phyloP scores from a whole-genome alignment of 2,113 vertebrate species.

The Ancistrus triradiatus region DNA sequence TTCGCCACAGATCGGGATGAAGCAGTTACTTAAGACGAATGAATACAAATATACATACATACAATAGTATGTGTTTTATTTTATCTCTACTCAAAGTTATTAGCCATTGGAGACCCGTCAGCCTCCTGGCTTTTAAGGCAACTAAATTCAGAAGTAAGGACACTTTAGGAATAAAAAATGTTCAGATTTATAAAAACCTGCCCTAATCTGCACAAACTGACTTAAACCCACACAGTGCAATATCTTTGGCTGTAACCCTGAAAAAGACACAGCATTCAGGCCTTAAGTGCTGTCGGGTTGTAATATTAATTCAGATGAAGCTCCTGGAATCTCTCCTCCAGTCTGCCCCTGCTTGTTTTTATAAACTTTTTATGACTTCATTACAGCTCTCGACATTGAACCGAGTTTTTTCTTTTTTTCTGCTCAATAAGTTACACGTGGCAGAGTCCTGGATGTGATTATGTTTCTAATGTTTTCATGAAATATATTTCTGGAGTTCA shows the following conservation, averaged over 20 bases:
- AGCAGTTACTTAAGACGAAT: too few species aligned
- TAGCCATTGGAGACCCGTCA: too few species aligned
- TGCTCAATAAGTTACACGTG: constrained; percentile 54
- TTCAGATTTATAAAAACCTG: neutral
- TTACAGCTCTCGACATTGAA: constrained; percentile 48
- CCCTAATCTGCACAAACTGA: constrained; percentile 37
- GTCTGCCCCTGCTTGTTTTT: constrained; percentile 50
- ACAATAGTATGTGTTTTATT: too few species aligned
- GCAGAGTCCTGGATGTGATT: constrained; percentile 54
- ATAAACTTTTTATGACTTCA: constrained; percentile 52
- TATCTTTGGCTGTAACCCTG: constrained; percentile 40
- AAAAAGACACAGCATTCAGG: constrained; percentile 35
- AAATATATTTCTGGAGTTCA: constrained; percentile 55
- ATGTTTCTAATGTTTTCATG: constrained; percentile 66
- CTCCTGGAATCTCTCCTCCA: constrained; percentile 41
- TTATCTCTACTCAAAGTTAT: too few species aligned
- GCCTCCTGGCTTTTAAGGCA: too few species aligned
- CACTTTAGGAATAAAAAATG: neutral
- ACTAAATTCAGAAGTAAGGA: neutral
- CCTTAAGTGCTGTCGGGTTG: constrained; percentile 31
- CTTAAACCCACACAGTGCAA: constrained; percentile 15
- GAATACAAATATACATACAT: too few species aligned
- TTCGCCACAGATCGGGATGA: too few species aligned
- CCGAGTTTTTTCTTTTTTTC: constrained; percentile 21
- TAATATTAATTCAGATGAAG: constrained; percentile 41